Evolutionary conservation across 2,888 invertebrate species (phyloP).

Genomic region (Melikaiella ostensackeni): DNA sequence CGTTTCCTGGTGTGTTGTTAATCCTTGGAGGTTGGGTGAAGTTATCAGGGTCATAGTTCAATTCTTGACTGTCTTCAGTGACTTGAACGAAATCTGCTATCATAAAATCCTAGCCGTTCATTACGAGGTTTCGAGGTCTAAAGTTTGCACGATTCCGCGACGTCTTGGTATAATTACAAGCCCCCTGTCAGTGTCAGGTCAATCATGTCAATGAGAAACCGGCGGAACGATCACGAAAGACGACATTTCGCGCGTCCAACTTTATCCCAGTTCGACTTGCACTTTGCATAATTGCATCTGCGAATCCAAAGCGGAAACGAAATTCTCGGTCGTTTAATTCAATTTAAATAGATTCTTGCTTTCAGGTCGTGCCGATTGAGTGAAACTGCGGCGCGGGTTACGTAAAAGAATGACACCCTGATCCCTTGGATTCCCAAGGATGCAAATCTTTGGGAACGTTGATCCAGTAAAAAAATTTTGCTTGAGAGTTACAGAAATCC

Average conservation of each 20-base stretch:
- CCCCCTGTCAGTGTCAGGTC: constrained; percentile 58
- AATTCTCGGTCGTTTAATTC: constrained; percentile 20
- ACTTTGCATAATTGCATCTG: constrained; percentile 35
- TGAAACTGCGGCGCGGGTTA: neutral
- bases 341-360: constrained; percentile 30
- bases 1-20: neutral
- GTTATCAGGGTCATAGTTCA: constrained; percentile 19
- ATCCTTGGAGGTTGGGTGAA: neutral
- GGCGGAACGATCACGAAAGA: constrained; percentile 54
- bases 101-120: constrained; percentile 16
- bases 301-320: constrained; percentile 27
- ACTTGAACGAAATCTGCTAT: constrained; percentile 32
- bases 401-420: constrained; percentile 9
- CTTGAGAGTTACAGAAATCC: no score
- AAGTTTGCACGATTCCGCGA: constrained; percentile 32
- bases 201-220: constrained; percentile 54
- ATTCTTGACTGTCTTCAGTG: constrained; percentile 12
- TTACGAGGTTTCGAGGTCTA: constrained; percentile 34
- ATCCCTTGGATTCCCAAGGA: neutral
- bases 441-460: neutral
- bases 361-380: constrained; percentile 7
- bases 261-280: constrained; percentile 28
- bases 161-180: constrained; percentile 55
- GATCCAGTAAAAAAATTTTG: neutral
- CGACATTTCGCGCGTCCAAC: constrained; percentile 57